Evolutionary conservation across 2,888 invertebrate genomes (phyloP).

Genomic region (Anticlea derivata): DNA sequence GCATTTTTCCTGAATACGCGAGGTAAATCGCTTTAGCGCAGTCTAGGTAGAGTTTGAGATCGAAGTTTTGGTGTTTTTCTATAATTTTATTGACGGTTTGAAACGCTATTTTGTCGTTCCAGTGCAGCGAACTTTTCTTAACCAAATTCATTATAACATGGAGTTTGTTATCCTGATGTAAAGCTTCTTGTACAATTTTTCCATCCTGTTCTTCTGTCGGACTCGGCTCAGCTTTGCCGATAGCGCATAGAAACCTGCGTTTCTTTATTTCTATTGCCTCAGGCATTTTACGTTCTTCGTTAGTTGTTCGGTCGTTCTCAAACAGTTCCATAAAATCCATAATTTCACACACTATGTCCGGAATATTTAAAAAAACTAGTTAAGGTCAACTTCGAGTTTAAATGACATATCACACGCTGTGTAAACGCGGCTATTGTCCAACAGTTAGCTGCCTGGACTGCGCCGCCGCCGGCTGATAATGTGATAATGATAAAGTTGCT

Average conservation of each 20-base stretch:
- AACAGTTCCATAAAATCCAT: too few relatives aligned
- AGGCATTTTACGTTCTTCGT: not conserved
- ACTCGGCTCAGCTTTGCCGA: slow-evolving; percentile 7
- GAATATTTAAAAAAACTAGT: too few relatives aligned
- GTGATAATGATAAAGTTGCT: too few relatives aligned
- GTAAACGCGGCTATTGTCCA: too few relatives aligned
- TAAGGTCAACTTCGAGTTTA: too few relatives aligned
- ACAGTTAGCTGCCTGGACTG: too few relatives aligned
- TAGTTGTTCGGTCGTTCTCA: too few relatives aligned
- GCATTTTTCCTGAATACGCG: slow-evolving; percentile 16
- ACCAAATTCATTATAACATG: too few relatives aligned
- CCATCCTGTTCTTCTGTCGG: not conserved
- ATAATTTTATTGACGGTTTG: not conserved
- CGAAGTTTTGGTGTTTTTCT: slow-evolving; percentile 9
- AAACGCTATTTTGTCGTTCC: slow-evolving; percentile 5
- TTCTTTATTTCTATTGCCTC: slow-evolving; percentile 7
- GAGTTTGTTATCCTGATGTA: not conserved
- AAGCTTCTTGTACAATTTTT: not conserved
- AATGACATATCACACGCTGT: too few relatives aligned
- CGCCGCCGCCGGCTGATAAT: too few relatives aligned
- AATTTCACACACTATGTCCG: too few relatives aligned
- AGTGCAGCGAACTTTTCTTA: not conserved
- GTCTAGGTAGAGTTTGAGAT: slow-evolving; percentile 16
- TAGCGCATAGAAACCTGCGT: slow-evolving; percentile 8
- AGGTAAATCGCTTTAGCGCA: slow-evolving; percentile 21